Percentiles rank a stretch among this genome's conserved stretches.
phyloP scores from a whole-genome alignment of 2,113 vertebrate genomes.

The Spizaetus ornatus region DNA sequence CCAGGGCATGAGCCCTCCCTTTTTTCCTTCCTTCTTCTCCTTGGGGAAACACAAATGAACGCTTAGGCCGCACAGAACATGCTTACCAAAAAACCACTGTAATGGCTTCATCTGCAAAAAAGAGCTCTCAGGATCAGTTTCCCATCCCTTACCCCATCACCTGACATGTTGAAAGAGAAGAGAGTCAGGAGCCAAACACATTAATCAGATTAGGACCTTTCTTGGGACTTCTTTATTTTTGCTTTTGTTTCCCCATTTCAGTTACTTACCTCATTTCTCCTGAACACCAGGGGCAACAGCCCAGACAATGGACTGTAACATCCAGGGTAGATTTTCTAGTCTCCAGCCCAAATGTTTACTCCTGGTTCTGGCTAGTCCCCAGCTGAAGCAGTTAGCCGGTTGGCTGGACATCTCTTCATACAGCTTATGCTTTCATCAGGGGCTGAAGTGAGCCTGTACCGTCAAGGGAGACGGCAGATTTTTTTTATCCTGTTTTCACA shows the following conservation, averaged over 20 bases:
- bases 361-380: neutral
- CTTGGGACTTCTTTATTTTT: slow-evolving; percentile 1
- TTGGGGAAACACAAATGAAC: neutral
- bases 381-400: neutral
- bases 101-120: neutral
- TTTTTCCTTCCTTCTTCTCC: neutral
- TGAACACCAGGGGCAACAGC: neutral
- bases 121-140: neutral
- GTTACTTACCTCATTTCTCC: slow-evolving; percentile 31
- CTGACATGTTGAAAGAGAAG: neutral
- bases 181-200: neutral
- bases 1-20: neutral
- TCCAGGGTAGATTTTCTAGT: neutral
- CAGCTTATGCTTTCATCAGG: neutral
- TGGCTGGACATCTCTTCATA: neutral
- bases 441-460: neutral
- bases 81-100: neutral
- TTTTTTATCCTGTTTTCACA: slow-evolving; percentile 15
- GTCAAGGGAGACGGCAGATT: neutral
- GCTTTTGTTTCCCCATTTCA: neutral
- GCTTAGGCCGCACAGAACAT: neutral
- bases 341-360: neutral
- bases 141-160: neutral
- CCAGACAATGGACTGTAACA: neutral
- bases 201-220: slow-evolving; percentile 14